Evolutionary conservation across 2,797 vertebrate species (phyloP), one percentile per base, ranked within the genome.

Genomic region (Astyanax mexicanus): DNA sequence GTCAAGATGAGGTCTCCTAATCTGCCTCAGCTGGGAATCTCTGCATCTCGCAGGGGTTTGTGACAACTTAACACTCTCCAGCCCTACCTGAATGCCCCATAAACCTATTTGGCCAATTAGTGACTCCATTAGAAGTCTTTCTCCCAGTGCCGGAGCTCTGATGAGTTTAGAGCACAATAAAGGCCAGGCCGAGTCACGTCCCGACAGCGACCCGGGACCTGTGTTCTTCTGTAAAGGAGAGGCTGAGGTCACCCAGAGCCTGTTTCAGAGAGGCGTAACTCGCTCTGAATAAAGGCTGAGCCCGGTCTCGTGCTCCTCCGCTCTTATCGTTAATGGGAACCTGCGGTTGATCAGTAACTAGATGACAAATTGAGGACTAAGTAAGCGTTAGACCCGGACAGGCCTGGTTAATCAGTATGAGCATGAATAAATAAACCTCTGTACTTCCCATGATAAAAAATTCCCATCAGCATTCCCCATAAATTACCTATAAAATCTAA

Each of bases 21-120:
- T 74, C 71, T 55, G 55, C 47, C 77, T 69, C 65, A 68, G 64
- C 62, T 78, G 77, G 55, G 76, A 78, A 73, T 73, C 76, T 62
- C 37, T 54, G 64, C 19, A 51, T 38, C 71, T 74, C 21, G 13
- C 55, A 45, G n/a, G 37, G 57, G 77, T 79, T 55, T 74, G 74
- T 80, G 74, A 80, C 61, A 80, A 61, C 72, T 70, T 74, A 67
- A 77, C 72, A 71, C 78, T 80, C 67, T 81, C 74, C 75, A 68
- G 74, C 52, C 85, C 85, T 88, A 85, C 83, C 88, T 81, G 80
- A 81, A 81, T 84, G 80, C 51, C 87, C 89, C 88, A 88, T 92
- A 90, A 92, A 92, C 86, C 79, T 86, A 92, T 89, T 83, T 83
- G 81, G 88, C 87, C 88, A 92, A 92, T 93, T 92, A 93, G 88